These are phyloP conservation scores for Diadema setosum DNA, from an alignment of 35 echinoderm and acorn worm species.

Conservation along the genomic window DNA sequence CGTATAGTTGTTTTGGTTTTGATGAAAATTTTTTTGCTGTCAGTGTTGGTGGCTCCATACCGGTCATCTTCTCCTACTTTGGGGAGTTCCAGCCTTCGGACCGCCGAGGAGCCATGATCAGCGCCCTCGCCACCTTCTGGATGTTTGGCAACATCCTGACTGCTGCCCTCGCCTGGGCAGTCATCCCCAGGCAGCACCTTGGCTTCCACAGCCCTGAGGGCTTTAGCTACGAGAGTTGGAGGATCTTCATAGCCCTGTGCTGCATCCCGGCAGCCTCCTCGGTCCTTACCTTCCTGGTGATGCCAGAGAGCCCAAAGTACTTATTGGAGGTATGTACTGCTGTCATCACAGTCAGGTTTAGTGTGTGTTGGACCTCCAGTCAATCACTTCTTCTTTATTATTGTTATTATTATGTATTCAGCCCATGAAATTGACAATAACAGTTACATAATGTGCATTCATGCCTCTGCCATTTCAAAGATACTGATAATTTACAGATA, in stretches of 20 bases:
- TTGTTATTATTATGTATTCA: no score
- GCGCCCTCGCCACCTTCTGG: conserved; percentile 80
- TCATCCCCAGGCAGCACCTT: conserved; percentile 54
- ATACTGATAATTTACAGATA: no score
- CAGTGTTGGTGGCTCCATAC: conserved; percentile 95
- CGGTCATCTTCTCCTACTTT: conserved; percentile 92
- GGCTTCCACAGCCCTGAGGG: not conserved
- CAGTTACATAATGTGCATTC: no score
- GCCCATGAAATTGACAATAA: no score
- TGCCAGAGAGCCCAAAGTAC: conserved; percentile 97
- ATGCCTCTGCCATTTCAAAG: no score
- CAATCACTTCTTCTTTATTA: no score
- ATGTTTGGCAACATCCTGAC: conserved; percentile 89
- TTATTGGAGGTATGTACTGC: conserved; percentile 82
- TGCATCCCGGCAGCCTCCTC: conserved; percentile 71
- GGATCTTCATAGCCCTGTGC: conserved; percentile 80
- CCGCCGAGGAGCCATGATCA: conserved; percentile 83
- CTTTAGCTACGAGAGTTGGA: conserved; percentile 82
- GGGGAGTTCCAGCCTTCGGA: conserved; percentile 77
- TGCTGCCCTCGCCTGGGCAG: conserved; percentile 72
- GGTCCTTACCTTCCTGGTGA: conserved; percentile 39
- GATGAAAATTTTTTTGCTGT: not conserved
- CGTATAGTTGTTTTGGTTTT: not conserved
- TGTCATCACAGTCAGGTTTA: no score
- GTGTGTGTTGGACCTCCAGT: no score